Evolutionary conservation across 2,888 invertebrate species (phyloP), one percentile per base, ranked within the genome.

Genomic region (Noctua fimbriata): DNA sequence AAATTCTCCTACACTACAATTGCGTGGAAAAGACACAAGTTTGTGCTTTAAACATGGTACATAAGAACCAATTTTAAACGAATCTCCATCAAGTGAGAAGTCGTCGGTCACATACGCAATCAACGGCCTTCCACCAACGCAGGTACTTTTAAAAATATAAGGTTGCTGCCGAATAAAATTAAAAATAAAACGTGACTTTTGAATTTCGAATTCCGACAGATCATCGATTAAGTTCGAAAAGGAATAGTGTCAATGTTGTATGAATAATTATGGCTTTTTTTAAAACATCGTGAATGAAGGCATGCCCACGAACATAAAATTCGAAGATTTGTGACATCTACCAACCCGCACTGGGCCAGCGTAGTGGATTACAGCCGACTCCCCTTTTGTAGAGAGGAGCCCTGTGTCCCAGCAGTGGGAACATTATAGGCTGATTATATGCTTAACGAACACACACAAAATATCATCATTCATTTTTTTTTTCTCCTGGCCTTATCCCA

Each of bases 121-220:
- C 44, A 44, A 44, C 44, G 36, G 21, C 74, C 65, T 81, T 73
- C 66, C 14, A 66, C 10, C 24, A 52, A 44, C 49, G 41, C 4
- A 4, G 41, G 52, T 52, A 44, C 55, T n/a, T 66, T 65, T 52
- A 47, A 73, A 71, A 66, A 36, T 47, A 47, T 41, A 32, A 58
- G 52, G 9, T 41, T 28, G 55, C n/a, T 28, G 66, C 2, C 18
- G 36, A 41, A 49, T 76, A 16, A 49, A 49, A 76, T 78, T 36
- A 76, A 76, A 76, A 76, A 71, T 36, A 41, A 41, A 76, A 81
- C 69, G 77, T 82, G 77, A 55, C 77, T 55, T 82, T 74, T 81
- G 24, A 75, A 82, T 73, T 67, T 69, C 24, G 60, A 75, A 69
- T 41, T 81, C 65, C 21, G 24, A 58, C n/a, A 14, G 14, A 14